Evolutionary conservation across 2,888 invertebrate genomes (phyloP), one percentile per base, ranked within the genome.

Genomic region (Autographa gamma): DNA sequence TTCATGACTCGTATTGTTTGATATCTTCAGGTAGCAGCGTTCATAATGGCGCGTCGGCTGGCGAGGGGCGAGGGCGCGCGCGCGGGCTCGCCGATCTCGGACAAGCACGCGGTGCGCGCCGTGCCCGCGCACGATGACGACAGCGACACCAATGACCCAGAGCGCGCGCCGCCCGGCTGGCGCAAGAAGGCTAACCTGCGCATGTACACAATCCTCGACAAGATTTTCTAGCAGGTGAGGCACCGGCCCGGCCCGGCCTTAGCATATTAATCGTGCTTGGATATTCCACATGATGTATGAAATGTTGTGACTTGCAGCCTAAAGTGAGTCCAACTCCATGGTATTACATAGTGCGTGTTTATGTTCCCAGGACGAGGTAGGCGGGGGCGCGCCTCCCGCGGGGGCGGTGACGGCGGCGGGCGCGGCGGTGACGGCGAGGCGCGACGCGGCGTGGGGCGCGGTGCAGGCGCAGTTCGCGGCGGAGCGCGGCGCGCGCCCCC

Each of bases 171-270:
- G 77, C 91, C 91, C 82, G 93, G 92, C 84, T 93, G 94, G 93
- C 90, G 93, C 80, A 93, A 91, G 89, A 91, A 91, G 80, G 95
- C 95, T 83, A 95, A 95, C 88, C 90, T 95, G 75, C 90, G 94
- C 86, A 95, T 95, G 95, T 95, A 95, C 90, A 95, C 95, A 66
- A 95, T 95, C 68, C 91, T 95, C 68, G 95, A 95, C 91, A 95
- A 95, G 83, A 95, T 95, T 93, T 95, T 95, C 94, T 95, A 95
- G 94, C 95, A 95, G 95, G 95, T 94, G 19, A n/a, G 69, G 6
- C 34, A 14, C 1, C 34, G 31, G 34, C 48, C 19, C 60, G n/a
- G 18, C 18, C 19, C 43, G 18, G 14, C 19, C n/a, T n/a, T 25
- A 2, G 25, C 25, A 58, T 4, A 11, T 18, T 25, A 25, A 2